Evolutionary conservation across 2,797 vertebrate genomes (phyloP).

Genomic region (Gymnodraco acuticeps): DNA sequence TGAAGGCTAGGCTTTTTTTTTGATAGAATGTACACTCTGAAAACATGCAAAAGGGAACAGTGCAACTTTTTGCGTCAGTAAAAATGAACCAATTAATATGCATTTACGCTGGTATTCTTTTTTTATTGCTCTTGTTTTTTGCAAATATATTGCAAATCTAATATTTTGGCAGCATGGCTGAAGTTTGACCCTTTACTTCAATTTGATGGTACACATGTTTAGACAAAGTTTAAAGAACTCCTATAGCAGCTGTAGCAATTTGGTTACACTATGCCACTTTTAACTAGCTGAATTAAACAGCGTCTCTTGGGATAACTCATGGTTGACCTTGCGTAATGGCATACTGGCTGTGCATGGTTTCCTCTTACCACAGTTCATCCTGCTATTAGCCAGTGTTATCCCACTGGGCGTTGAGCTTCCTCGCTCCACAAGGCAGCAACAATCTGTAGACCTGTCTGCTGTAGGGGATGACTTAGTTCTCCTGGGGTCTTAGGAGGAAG

Average conservation of each 20-base stretch:
- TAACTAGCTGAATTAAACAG: conserved; percentile 14
- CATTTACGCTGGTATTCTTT: too few relatives aligned
- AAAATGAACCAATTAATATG: too few relatives aligned
- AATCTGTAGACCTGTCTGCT: conserved; percentile 49
- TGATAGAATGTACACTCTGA: conserved; percentile 19
- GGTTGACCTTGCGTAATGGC: conserved; percentile 28
- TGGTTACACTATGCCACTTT: conserved; percentile 6
- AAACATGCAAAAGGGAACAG: conserved; percentile 19
- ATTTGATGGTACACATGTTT: background rate
- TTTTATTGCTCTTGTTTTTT: background rate
- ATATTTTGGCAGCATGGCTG: background rate
- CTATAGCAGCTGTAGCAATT: background rate
- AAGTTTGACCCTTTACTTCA: background rate
- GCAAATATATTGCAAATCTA: background rate
- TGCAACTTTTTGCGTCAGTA: conserved; percentile 27
- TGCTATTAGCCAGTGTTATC: conserved; percentile 40
- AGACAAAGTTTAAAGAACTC: background rate
- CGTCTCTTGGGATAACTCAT: conserved; percentile 8
- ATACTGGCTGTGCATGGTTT: conserved; percentile 22
- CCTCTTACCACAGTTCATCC: conserved; percentile 28
- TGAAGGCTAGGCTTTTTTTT: conserved; percentile 55
- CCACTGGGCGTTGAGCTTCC: conserved; percentile 42
- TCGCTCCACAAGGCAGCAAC: conserved; percentile 41
- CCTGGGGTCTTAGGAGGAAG: conserved; percentile 26
- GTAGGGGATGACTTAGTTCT: conserved; percentile 45